Evolutionary conservation across 2,113 vertebrate species (phyloP), one percentile per base, ranked within the genome.

Genomic region (Indicator maculatus): DNA sequence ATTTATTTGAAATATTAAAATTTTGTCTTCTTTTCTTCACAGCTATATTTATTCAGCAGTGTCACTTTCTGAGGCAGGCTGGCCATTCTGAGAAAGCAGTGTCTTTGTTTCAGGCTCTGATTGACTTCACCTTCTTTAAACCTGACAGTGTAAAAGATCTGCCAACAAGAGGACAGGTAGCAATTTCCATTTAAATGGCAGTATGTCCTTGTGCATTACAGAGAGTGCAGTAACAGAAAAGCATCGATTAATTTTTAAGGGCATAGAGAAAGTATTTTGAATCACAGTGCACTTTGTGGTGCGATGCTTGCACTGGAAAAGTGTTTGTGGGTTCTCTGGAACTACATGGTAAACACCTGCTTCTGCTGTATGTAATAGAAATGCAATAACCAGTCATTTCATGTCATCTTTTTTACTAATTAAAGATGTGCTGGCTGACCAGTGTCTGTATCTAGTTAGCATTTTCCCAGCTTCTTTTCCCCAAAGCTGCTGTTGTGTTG

Each of bases 51-150:
- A 97, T 97, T 59, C 98, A 98, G 94, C 99, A 99, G 63, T 99
- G 99, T 89, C 99, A 99, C 92, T 99, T 99, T 82, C 98, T 99
- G 87, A 98, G 98, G 72, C 99, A 99, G 96, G 97, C 98, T 3
- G 99, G 99, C 61, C 99, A 99, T 91, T 97, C 98, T 0, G 99
- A 99, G 96, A 99, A 99, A 96, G 98, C 98, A 0, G 67, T 99
- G 75, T 98, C 98, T 76, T 95, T 99, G 93, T 99, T 99, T 96
- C 99, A 99, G 96, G 99, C 99, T 83, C 97, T 99, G 97, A 92
- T 99, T 3, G 99, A 99, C 95, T 99, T 99, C 93, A 99, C 98
- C 33, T 99, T 99, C 97, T 99, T 98, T 95, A 99, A 99, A 91
- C 99, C 99, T 4, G 98, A 99, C 96, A 99, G 97, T 6, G 98